Base-by-base conservation (phyloP, 2,888 invertebrate species). In the Drosophila nr. fundita region DNA sequence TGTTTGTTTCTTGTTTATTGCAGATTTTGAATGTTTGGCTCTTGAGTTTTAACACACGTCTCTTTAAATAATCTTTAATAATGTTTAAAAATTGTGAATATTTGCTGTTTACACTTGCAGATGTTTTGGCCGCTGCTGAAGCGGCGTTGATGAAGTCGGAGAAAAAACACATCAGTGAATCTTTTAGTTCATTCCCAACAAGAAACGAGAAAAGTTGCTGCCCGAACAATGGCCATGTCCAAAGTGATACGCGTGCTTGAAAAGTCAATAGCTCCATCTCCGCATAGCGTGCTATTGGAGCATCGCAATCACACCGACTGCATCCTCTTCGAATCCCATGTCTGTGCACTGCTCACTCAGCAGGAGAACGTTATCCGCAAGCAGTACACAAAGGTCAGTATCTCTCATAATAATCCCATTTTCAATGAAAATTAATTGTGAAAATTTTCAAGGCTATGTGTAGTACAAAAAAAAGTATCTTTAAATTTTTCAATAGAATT, bases 191-290 rank as follows among this genome's bases (percentile, higher is more conserved):
- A 77, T 60, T 29, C 54, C 59, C 54, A 48, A 45, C 27, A 49
- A 6, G 29, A 18, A 45, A 29, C 60, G 34, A 61, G n/a, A 24
- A 48, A 61, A 70, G 24, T 45, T 54, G 54, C 27, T 27, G 48
- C 38, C 49, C 8, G 15, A 4, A 58, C 58, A 15, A 98, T 98
- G 98, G 98, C 98, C 91, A 97, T 99, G 96, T 97, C 97, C 90
- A 98, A 98, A 94, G 96, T 97, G 78, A 98, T 97, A 94, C 96
- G 98, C 87, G 96, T 98, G 83, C 95, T 97, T 89, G 98, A 98
- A 93, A 98, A 98, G 94, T 95, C 96, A 73, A 96, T 96, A 83
- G 96, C 97, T 42, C 96, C 97, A 61, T 96, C 95, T 92, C 97
- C 98, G 15, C 98, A 98, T 92, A 98, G 98, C 92, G 95, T 99